Evolutionary conservation across 2,888 invertebrate species (phyloP).

Genomic region (Hololepta plana): DNA sequence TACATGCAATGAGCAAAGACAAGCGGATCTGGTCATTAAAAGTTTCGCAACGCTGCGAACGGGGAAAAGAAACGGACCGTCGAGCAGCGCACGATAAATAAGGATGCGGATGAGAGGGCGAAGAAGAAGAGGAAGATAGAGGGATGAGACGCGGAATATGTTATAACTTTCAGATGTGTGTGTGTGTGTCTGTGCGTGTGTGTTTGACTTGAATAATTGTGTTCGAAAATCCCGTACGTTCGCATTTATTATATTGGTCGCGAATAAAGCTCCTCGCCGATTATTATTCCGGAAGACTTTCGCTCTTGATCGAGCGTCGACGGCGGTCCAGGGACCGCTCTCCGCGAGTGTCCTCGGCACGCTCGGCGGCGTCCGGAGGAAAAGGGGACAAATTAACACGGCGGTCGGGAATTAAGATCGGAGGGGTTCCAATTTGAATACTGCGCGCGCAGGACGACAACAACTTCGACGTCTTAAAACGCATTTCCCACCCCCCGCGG

Average conservation of each 20-base stretch:
- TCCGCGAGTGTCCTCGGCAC: too few relatives aligned
- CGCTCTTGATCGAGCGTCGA: too few relatives aligned
- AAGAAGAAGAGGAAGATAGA: constrained; percentile 13
- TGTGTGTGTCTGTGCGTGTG: too few relatives aligned
- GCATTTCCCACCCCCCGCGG: too few relatives aligned
- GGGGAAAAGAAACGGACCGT: constrained; percentile 28
- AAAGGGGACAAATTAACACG: too few relatives aligned
- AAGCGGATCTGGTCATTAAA: constrained; percentile 26
- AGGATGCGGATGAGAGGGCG: constrained; percentile 13
- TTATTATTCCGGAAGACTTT: constrained; percentile 26
- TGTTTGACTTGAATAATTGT: constrained; percentile 30
- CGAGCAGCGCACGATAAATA: constrained; percentile 23
- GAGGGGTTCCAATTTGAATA: too few relatives aligned
- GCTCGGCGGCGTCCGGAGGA: too few relatives aligned
- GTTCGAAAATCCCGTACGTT: constrained; percentile 27
- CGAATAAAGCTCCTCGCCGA: constrained; percentile 24
- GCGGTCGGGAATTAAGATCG: too few relatives aligned
- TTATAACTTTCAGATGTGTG: too few relatives aligned
- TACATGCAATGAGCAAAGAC: constrained; percentile 21
- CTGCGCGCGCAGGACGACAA: too few relatives aligned
- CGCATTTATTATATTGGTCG: constrained; percentile 28
- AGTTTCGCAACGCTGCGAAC: constrained; percentile 27
- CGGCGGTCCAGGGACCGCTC: too few relatives aligned
- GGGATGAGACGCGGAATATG: constrained; percentile 27
- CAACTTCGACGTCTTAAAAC: too few relatives aligned